Percentiles rank a stretch among this genome's conserved stretches.
Conservation (phyloP, 2,797 vertebrate genomes). For the Eospalax fontanierii region DNA sequence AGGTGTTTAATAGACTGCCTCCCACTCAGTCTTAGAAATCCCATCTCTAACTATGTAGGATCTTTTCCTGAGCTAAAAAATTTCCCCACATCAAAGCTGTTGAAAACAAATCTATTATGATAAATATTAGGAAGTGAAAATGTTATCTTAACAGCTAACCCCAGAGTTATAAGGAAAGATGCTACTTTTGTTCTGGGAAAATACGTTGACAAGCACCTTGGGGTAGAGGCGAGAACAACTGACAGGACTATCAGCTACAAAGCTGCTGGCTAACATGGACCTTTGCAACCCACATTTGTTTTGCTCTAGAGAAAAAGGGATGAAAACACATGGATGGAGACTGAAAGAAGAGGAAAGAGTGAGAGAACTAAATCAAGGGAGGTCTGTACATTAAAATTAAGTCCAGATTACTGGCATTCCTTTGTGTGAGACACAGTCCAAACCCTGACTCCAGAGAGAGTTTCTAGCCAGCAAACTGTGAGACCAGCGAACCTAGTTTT, state of each 20-base stretch:
- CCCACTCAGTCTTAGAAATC: neutral
- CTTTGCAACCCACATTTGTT: neutral
- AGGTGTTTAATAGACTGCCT: neutral
- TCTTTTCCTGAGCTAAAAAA: neutral
- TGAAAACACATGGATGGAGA: neutral
- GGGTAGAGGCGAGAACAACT: neutral
- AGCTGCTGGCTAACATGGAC: neutral
- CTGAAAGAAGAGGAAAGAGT: neutral
- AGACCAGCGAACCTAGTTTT: neutral
- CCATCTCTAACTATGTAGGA: neutral
- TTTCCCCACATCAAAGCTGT: neutral
- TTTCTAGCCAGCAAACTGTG: neutral
- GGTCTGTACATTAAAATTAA: neutral
- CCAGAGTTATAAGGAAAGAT: neutral
- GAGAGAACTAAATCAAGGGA: neutral
- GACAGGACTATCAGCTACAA: neutral
- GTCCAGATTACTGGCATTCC: neutral
- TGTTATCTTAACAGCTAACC: neutral
- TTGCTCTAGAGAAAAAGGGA: neutral
- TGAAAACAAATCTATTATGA: constrained; percentile 22
- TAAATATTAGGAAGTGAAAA: constrained; percentile 53
- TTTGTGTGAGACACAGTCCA: neutral
- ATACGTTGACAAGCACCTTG: neutral
- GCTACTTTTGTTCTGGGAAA: neutral
- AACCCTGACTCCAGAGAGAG: neutral